Conservation (phyloP, 2,797 vertebrate genomes). For the Xiphorhynchus erythropygius region DNA sequence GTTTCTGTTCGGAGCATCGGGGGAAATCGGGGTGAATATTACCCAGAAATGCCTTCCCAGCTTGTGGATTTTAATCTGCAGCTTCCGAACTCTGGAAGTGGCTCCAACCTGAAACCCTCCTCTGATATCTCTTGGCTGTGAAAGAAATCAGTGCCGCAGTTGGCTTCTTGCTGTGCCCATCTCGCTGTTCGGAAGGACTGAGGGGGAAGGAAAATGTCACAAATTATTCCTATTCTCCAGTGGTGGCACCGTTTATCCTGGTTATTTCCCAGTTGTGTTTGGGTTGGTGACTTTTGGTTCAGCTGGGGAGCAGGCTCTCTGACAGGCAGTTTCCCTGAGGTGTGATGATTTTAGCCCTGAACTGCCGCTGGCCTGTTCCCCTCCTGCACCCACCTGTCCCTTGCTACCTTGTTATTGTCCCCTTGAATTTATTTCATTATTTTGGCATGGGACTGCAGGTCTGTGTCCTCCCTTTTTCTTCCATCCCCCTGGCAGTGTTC, state of each 20-base stretch:
- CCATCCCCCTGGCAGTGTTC: fast-evolving
- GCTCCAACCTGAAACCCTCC: neutral
- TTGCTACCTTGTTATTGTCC: neutral
- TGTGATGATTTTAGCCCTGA: neutral
- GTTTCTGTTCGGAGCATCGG: neutral
- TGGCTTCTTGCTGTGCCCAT: slow-evolving; percentile 13
- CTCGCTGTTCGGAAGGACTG: neutral
- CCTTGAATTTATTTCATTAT: neutral
- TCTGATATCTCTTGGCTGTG: neutral
- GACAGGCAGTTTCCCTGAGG: fast-evolving
- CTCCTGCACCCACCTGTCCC: neutral
- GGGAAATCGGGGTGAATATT: neutral
- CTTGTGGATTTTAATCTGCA: neutral
- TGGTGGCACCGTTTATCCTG: fast-evolving
- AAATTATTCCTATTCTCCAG: neutral
- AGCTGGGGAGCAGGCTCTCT: fast-evolving
- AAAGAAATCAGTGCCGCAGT: neutral
- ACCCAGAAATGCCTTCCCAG: neutral
- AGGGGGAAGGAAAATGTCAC: fast-evolving
- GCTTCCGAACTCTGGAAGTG: neutral
- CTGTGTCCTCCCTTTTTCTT: neutral
- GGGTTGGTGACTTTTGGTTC: neutral
- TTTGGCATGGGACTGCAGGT: fast-evolving
- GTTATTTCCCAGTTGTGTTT: neutral
- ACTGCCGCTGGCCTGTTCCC: neutral